Evolutionary conservation across 2,797 vertebrate species (phyloP).

Genomic region (Gambelia wislizenii): DNA sequence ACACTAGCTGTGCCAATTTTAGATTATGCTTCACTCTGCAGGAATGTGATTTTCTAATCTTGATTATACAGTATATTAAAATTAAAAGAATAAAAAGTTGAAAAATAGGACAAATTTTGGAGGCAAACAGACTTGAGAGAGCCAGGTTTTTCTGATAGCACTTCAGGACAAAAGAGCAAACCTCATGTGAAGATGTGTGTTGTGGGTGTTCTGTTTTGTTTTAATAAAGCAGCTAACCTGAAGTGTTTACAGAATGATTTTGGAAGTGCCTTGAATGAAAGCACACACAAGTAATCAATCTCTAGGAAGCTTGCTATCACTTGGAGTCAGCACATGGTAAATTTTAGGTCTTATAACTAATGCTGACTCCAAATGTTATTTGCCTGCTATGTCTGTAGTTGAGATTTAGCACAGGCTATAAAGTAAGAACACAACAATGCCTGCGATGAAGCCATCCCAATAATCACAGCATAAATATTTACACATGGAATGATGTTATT

Average conservation of each 20-base stretch:
- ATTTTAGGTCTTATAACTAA: background rate
- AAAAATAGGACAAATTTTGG: conserved; percentile 52
- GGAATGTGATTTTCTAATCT: conserved; percentile 72
- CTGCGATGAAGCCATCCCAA: background rate
- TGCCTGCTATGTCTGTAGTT: background rate
- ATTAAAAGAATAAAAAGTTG: conserved; percentile 69
- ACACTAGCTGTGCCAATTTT: conserved; percentile 73
- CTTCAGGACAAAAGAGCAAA: conserved; percentile 23
- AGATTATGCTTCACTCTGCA: conserved; percentile 65
- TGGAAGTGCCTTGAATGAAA: conserved; percentile 6
- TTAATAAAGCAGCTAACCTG: background rate
- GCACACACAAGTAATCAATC: conserved; percentile 50
- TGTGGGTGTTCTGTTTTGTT: background rate
- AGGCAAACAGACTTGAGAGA: conserved; percentile 29
- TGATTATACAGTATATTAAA: conserved; percentile 75
- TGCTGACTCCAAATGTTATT: rapidly evolving
- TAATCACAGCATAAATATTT: conserved; percentile 18
- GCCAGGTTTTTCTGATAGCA: conserved; percentile 27
- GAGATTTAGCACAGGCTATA: background rate
- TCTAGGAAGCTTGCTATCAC: conserved; percentile 35
- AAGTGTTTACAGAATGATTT: background rate
- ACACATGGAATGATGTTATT: background rate
- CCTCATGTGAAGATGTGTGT: background rate
- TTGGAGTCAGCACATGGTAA: background rate
- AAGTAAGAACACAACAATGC: background rate